Percentiles rank a stretch among this genome's conserved stretches.
Evolutionary conservation across 2,888 invertebrate species (phyloP).

Genomic region (Synergus gifuensis): DNA sequence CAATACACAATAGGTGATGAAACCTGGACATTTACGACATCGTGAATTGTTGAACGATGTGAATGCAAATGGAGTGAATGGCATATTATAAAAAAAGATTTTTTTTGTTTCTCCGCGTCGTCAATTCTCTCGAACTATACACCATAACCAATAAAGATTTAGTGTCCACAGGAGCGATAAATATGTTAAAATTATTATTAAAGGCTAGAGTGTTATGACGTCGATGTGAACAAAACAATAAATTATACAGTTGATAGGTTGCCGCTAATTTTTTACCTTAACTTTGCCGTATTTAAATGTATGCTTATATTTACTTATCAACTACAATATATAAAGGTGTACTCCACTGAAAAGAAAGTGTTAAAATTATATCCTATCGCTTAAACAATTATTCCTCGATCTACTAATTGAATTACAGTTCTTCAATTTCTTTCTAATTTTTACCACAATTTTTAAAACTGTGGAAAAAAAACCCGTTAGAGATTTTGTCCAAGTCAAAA

Average conservation of each 20-base stretch:
- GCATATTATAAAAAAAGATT: slow-evolving; percentile 9
- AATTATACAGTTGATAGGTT: slow-evolving; percentile 37
- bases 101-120: slow-evolving; percentile 26
- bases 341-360: slow-evolving; percentile 19
- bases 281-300: slow-evolving; percentile 35
- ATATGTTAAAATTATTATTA: slow-evolving; percentile 34
- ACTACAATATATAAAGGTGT: slow-evolving; percentile 37
- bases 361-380: background rate
- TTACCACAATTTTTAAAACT: background rate
- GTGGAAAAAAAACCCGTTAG: background rate
- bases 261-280: slow-evolving; percentile 31
- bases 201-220: slow-evolving; percentile 36
- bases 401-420: slow-evolving; percentile 1
- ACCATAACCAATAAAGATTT: slow-evolving; percentile 35
- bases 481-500: background rate
- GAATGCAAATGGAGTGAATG: slow-evolving; percentile 32
- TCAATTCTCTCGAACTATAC: background rate
- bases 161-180: slow-evolving; percentile 33
- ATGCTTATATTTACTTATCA: slow-evolving; percentile 27
- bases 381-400: background rate
- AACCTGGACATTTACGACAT: background rate
- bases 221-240: slow-evolving; percentile 42
- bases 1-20: background rate
- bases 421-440: background rate
- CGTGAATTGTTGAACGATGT: background rate